Percentiles rank a stretch among this genome's conserved stretches.
Evolutionary conservation across 2,113 vertebrate genomes (phyloP).

Genomic region (Neolamprologus sp.): DNA sequence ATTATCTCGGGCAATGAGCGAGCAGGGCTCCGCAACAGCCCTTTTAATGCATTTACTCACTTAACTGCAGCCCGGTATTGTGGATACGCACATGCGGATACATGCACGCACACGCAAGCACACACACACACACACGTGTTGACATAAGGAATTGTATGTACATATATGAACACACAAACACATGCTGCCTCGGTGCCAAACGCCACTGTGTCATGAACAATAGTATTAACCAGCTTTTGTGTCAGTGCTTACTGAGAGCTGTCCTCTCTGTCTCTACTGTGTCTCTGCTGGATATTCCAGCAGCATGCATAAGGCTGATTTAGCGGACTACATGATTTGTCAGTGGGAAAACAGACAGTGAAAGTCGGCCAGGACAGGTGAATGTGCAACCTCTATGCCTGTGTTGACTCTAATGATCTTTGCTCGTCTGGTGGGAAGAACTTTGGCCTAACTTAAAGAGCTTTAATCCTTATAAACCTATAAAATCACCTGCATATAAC

Average conservation of each 20-base stretch:
- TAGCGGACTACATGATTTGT: background rate
- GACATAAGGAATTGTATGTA: background rate
- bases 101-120: background rate
- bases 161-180: background rate
- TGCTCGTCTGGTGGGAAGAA: background rate
- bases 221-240: slow-evolving; percentile 13
- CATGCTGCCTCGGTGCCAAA: background rate
- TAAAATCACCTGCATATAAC: background rate
- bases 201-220: slow-evolving; percentile 12
- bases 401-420: background rate
- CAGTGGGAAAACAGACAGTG: background rate
- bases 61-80: slow-evolving; percentile 30
- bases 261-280: background rate
- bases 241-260: background rate
- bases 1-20: slow-evolving; percentile 61
- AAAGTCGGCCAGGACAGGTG: background rate
- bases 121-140: background rate
- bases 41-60: slow-evolving; percentile 59
- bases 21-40: slow-evolving; percentile 42
- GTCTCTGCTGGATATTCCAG: background rate
- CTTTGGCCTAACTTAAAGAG: background rate
- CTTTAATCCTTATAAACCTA: background rate
- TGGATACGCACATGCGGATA: background rate
- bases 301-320: background rate
- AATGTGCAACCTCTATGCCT: background rate